Conservation (phyloP, 2,888 invertebrate species). For the Lissonota sp. region DNA sequence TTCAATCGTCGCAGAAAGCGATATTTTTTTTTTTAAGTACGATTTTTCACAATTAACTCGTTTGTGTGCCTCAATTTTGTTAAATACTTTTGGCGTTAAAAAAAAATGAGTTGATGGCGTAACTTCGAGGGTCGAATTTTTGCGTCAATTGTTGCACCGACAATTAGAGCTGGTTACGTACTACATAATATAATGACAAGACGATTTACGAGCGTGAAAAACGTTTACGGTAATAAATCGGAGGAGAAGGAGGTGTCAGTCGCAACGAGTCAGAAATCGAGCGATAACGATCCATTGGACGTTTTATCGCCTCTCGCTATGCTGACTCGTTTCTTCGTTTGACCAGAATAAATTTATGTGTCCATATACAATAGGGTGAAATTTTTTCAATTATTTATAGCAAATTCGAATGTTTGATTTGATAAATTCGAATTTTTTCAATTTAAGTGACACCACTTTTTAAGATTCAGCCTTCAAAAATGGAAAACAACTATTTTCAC, state of each 20-base stretch:
- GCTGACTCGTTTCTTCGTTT: not conserved
- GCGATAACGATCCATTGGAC: slow-evolving; percentile 27
- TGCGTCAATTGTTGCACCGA: not conserved
- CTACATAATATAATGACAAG: not conserved
- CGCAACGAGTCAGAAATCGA: slow-evolving; percentile 13
- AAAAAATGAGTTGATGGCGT: not conserved
- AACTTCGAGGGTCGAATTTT: not conserved
- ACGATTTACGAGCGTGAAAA: slow-evolving; percentile 22
- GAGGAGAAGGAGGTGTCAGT: not conserved
- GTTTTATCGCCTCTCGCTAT: slow-evolving; percentile 22
- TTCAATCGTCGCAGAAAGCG: too few species aligned
- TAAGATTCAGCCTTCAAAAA: too few species aligned
- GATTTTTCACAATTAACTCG: not conserved
- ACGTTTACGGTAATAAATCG: not conserved
- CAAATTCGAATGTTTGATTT: too few species aligned
- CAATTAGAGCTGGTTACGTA: slow-evolving; percentile 3
- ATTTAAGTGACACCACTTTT: too few species aligned
- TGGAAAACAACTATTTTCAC: too few species aligned
- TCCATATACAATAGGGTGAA: too few species aligned
- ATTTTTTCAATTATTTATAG: too few species aligned
- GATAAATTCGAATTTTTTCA: too few species aligned
- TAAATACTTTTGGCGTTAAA: not conserved
- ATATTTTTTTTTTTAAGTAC: too few species aligned
- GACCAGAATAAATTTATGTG: too few species aligned
- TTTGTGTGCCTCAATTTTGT: not conserved